These are phyloP conservation scores for Ichneumoninae sp. DNA, from an alignment of 2,888 invertebrate species.

Conservation along the genomic window DNA sequence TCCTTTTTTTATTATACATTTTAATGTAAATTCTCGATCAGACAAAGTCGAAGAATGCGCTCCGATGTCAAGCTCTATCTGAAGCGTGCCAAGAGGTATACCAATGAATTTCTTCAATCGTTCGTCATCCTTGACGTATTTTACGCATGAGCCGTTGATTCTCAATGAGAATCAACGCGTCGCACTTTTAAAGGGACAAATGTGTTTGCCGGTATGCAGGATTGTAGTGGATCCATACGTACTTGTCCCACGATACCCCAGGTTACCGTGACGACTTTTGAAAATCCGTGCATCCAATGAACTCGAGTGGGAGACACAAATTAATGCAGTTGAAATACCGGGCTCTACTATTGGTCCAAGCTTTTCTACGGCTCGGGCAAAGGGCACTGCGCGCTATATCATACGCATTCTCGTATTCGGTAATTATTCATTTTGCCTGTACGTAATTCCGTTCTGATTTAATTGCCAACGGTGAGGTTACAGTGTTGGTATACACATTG, in stretches of 20 bases:
- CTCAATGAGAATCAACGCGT: constrained; percentile 23
- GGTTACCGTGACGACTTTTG: not conserved
- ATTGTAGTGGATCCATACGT: constrained; percentile 25
- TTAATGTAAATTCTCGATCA: too few species aligned
- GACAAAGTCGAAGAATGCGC: constrained; percentile 23
- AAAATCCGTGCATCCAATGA: not conserved
- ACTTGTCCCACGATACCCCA: not conserved
- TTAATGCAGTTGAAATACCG: constrained; percentile 19
- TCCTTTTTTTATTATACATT: too few species aligned
- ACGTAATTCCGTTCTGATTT: constrained; percentile 76
- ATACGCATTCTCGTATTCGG: constrained; percentile 65
- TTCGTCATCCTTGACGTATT: not conserved
- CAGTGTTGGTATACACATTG: not conserved
- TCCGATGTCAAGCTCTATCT: constrained; percentile 4
- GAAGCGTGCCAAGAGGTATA: not conserved
- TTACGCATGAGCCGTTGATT: constrained; percentile 18
- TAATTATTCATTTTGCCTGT: constrained; percentile 76
- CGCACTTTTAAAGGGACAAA: not conserved
- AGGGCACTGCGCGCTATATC: constrained; percentile 3
- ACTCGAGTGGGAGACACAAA: constrained; percentile 29
- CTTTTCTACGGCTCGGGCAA: constrained; percentile 26
- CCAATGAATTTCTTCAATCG: constrained; percentile 33
- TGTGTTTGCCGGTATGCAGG: constrained; percentile 5
- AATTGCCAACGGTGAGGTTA: constrained; percentile 70
- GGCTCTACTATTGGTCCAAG: constrained; percentile 5